Evolutionary conservation across 2,888 invertebrate species (phyloP).

Genomic region (Drosophila neotestacea): DNA sequence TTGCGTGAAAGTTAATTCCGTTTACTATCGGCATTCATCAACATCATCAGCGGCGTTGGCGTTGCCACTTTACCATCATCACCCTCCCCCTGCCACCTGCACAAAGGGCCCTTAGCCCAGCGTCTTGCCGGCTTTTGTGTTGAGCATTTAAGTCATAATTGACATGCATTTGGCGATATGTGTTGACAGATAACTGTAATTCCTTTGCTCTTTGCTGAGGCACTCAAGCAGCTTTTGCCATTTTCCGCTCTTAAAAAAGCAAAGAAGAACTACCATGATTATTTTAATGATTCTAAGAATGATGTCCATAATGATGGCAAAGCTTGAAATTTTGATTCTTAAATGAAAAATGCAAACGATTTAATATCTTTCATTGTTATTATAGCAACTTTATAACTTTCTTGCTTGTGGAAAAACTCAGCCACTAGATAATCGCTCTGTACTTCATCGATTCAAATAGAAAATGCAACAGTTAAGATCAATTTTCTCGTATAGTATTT

Average conservation of each 20-base stretch:
- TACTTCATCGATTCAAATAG: not conserved
- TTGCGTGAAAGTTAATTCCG: conserved; percentile 81
- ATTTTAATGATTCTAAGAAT: conserved; percentile 33
- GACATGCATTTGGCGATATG: conserved; percentile 78
- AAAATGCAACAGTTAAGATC: not conserved
- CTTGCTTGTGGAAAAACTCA: not conserved
- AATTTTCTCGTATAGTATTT: not conserved
- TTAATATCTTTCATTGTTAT: not conserved
- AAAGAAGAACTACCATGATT: conserved; percentile 27
- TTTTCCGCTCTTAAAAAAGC: conserved; percentile 20
- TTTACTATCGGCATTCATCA: conserved; percentile 80
- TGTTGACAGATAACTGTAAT: conserved; percentile 75
- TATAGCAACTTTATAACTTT: not conserved
- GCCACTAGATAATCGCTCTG: not conserved
- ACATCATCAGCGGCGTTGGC: conserved; percentile 70
- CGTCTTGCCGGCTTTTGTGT: conserved; percentile 72
- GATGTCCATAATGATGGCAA: conserved; percentile 11
- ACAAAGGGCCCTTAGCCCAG: conserved; percentile 27
- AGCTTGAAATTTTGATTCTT: conserved; percentile 6
- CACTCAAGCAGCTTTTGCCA: conserved; percentile 28
- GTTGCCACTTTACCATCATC: conserved; percentile 58
- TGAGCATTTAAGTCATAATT: conserved; percentile 79
- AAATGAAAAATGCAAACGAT: not conserved
- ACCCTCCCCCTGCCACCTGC: conserved; percentile 11
- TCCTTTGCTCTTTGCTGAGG: conserved; percentile 28